Evolutionary conservation across 2,888 invertebrate species (phyloP).

Genomic region (Watsonalla cultraria): DNA sequence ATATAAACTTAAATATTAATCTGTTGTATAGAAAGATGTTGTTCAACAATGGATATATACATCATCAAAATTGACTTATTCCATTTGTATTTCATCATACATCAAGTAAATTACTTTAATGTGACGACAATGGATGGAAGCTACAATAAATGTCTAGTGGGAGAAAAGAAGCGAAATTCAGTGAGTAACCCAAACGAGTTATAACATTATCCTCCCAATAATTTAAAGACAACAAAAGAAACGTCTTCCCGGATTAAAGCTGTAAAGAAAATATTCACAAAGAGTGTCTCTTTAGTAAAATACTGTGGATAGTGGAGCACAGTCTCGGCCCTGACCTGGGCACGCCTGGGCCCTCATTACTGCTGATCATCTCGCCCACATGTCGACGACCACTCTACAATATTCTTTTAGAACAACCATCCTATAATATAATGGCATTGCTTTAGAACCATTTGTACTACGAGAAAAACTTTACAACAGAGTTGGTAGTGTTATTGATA

Average conservation of each 20-base stretch:
- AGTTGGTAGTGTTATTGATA: too few species aligned
- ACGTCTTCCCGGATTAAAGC: constrained; percentile 1
- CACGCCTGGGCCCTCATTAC: constrained; percentile 31
- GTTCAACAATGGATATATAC: too few species aligned
- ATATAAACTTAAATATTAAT: too few species aligned
- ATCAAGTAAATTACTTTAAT: background rate
- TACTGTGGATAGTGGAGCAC: constrained; percentile 1
- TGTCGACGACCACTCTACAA: constrained; percentile 5
- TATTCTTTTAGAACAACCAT: background rate
- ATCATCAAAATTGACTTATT: too few species aligned
- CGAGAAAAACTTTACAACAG: too few species aligned
- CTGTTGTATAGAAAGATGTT: too few species aligned
- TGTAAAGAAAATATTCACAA: constrained; percentile 1
- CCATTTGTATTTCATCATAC: background rate
- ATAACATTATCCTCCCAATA: background rate
- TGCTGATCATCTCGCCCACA: constrained; percentile 30
- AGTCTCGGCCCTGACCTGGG: constrained; percentile 12
- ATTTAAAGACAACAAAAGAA: constrained; percentile 3
- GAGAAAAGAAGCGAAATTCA: background rate
- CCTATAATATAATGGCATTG: background rate
- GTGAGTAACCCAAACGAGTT: constrained; percentile 2
- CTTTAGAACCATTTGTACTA: too few species aligned
- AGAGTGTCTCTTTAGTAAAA: constrained; percentile 2
- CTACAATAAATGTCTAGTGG: background rate
- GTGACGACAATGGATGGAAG: background rate